Conservation (phyloP, 2,113 vertebrate genomes). For the Pantherophis guttatus region DNA sequence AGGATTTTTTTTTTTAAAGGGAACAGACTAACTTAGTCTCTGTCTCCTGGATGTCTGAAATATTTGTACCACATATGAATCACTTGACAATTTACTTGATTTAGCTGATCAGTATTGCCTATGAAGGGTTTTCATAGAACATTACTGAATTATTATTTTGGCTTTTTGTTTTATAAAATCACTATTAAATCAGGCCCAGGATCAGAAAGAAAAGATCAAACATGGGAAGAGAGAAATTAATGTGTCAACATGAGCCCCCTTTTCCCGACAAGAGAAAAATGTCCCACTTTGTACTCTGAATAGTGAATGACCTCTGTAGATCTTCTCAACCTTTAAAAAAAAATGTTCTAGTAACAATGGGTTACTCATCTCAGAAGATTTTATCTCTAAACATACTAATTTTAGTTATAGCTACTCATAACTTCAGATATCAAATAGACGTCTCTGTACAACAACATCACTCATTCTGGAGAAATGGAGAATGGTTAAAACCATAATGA, state of each 20-base stretch:
- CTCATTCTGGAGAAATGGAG: not conserved
- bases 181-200: constrained; percentile 3
- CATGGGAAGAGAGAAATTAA: constrained; percentile 50
- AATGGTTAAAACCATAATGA: not conserved
- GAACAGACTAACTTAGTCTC: not conserved
- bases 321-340: not conserved
- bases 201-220: constrained; percentile 40
- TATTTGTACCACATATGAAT: not conserved
- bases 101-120: constrained; percentile 24
- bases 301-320: constrained; percentile 31
- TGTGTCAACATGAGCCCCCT: constrained; percentile 10
- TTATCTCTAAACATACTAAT: constrained; percentile 22
- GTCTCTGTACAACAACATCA: not conserved
- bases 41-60: not conserved
- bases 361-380: constrained; percentile 2
- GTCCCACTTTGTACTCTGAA: constrained; percentile 50
- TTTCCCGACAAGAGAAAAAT: constrained; percentile 38
- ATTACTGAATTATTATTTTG: not conserved
- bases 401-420: constrained; percentile 5
- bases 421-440: not conserved
- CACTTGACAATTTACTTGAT: not conserved
- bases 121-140: not conserved
- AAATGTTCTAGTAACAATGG: not conserved
- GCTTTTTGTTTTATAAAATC: constrained; percentile 32
- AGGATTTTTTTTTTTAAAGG: no score